Percentiles rank a stretch among this genome's conserved stretches.
These are phyloP conservation scores for Microchrysa polita DNA, from an alignment of 2,888 invertebrate species.

Conservation along the genomic window DNA sequence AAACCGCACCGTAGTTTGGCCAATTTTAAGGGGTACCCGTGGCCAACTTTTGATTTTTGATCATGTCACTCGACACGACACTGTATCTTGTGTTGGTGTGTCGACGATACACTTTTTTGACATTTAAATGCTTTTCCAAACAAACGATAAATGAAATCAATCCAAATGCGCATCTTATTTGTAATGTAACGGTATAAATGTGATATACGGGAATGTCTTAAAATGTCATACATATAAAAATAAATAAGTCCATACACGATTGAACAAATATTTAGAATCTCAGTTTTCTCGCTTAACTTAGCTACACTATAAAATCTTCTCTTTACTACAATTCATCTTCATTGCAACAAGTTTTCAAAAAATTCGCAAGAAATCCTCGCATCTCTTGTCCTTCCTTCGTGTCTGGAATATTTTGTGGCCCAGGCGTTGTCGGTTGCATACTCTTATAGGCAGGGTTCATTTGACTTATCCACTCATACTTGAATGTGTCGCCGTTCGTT, in stretches of 20 bases:
- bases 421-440: slow-evolving; percentile 24
- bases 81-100: no score
- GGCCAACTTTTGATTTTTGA: no score
- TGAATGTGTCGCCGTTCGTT: slow-evolving; percentile 57
- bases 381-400: slow-evolving; percentile 17
- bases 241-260: background rate
- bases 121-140: no score
- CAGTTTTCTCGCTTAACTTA: background rate
- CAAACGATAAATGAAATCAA: no score
- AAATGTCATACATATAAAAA: background rate
- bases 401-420: background rate
- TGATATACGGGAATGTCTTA: slow-evolving; percentile 4
- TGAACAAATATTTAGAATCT: background rate
- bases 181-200: background rate
- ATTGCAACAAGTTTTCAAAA: slow-evolving; percentile 37
- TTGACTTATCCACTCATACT: slow-evolving; percentile 56
- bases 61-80: no score
- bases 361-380: slow-evolving; percentile 31
- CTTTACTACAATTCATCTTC: background rate
- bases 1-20: no score
- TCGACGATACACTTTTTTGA: no score
- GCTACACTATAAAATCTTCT: background rate
- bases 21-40: no score
- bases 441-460: slow-evolving; percentile 33
- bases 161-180: slow-evolving; percentile 1